phyloP scores from a whole-genome alignment of 1,140 invertebrate species.

The Epicauta chinensis region DNA sequence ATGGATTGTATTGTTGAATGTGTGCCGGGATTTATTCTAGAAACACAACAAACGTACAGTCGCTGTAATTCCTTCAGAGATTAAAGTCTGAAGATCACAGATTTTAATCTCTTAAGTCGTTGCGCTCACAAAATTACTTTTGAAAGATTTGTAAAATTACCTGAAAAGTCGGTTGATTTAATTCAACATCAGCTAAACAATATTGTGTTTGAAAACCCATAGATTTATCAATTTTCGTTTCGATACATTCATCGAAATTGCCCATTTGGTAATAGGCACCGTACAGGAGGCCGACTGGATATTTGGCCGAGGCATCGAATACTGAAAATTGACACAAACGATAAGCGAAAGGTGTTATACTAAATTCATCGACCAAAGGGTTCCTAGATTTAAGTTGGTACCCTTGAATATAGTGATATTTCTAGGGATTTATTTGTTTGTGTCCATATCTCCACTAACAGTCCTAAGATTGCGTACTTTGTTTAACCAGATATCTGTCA shows the following conservation, averaged over 20 bases:
- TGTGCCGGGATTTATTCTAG: constrained; percentile 29
- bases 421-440: no score
- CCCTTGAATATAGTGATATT: no score
- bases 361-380: no score
- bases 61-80: no score
- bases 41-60: not conserved
- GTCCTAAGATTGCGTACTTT: no score
- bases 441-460: no score
- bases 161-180: not conserved
- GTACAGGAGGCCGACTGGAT: constrained; percentile 53
- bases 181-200: constrained; percentile 48
- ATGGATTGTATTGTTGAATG: constrained; percentile 48
- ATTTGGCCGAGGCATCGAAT: constrained; percentile 60
- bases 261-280: constrained; percentile 58
- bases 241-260: constrained; percentile 62
- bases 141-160: constrained; percentile 7
- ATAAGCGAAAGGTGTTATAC: no score
- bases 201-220: constrained; percentile 49
- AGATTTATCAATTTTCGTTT: constrained; percentile 27
- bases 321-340: constrained; percentile 45
- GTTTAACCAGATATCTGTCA: no score
- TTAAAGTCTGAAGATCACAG: no score
- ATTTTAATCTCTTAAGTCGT: constrained; percentile 11
- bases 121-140: constrained; percentile 19
- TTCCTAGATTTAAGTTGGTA: no score